Percentiles rank a stretch among this genome's conserved stretches.
phyloP scores from a whole-genome alignment of 92 coral and sea anemone species.

The Meandrina meandrites region DNA sequence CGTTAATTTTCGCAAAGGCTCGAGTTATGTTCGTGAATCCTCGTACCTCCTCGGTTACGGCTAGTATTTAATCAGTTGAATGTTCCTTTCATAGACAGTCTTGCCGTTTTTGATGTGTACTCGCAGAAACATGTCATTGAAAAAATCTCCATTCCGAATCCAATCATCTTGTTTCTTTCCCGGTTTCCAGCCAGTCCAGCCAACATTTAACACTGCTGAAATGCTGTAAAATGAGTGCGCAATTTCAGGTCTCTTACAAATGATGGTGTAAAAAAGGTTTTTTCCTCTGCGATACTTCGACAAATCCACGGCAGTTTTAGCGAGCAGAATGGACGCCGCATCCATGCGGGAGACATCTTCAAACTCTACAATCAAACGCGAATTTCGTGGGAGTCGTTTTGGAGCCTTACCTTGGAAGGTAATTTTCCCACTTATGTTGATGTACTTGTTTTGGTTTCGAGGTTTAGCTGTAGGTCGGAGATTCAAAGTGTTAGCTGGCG shows the following conservation, averaged over 20 bases:
- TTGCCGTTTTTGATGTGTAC: conserved; percentile 48
- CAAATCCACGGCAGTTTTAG: conserved; percentile 56
- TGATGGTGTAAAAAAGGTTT: conserved; percentile 70
- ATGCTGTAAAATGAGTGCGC: conserved; percentile 43
- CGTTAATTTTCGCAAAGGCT: conserved; percentile 8
- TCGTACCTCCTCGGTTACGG: background rate
- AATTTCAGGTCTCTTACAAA: conserved; percentile 64
- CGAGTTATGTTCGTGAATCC: background rate
- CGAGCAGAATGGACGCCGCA: conserved; percentile 62
- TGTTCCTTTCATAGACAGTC: conserved; percentile 45
- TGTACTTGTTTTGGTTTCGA: background rate
- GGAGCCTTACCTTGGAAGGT: conserved; percentile 44
- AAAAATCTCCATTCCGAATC: conserved; percentile 73
- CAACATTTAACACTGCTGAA: conserved; percentile 83
- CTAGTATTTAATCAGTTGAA: conserved; percentile 62
- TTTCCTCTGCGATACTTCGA: conserved; percentile 66
- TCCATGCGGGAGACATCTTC: conserved; percentile 66
- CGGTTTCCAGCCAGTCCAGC: conserved; percentile 93
- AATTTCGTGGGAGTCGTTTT: conserved; percentile 49
- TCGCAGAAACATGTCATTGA: conserved; percentile 62
- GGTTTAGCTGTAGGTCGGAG: conserved; percentile 8
- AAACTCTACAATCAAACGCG: conserved; percentile 76
- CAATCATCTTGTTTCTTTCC: conserved; percentile 40
- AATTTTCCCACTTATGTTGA: conserved; percentile 13
- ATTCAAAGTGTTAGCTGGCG: background rate